phyloP scores from a whole-genome alignment of 2,113 vertebrate species.

The Peromyscus leucopus region DNA sequence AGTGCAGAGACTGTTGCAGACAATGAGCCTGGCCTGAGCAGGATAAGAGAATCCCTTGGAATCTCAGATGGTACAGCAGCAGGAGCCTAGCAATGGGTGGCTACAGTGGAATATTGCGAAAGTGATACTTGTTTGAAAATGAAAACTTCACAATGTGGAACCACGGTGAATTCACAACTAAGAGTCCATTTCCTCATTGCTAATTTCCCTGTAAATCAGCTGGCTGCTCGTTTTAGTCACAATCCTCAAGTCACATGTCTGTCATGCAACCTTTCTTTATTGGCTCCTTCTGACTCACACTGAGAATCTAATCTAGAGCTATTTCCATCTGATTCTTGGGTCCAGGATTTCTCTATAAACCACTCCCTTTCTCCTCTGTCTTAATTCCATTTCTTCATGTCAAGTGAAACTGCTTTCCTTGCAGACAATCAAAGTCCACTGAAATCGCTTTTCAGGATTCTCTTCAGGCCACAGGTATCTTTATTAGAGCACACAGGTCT shows the following conservation, averaged over 20 bases:
- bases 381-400: conserved; percentile 39
- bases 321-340: conserved; percentile 29
- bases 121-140: neutral
- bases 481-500: neutral
- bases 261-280: neutral
- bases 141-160: neutral
- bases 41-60: neutral
- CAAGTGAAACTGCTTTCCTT: conserved; percentile 59
- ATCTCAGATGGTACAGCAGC: neutral
- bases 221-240: neutral
- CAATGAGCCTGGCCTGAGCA: neutral
- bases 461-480: neutral
- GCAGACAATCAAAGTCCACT: conserved; percentile 52
- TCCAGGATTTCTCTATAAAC: conserved; percentile 1
- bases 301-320: conserved; percentile 56
- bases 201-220: neutral
- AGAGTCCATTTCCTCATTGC: neutral
- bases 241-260: neutral
- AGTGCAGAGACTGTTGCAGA: neutral
- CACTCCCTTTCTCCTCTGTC: conserved; percentile 2
- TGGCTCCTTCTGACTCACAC: conserved; percentile 4
- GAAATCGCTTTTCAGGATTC: conserved; percentile 40
- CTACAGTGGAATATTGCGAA: neutral
- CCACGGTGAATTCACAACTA: neutral
- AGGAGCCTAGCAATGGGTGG: neutral